phyloP scores from a whole-genome alignment of 2,113 vertebrate species.

The Lanius collurio region DNA sequence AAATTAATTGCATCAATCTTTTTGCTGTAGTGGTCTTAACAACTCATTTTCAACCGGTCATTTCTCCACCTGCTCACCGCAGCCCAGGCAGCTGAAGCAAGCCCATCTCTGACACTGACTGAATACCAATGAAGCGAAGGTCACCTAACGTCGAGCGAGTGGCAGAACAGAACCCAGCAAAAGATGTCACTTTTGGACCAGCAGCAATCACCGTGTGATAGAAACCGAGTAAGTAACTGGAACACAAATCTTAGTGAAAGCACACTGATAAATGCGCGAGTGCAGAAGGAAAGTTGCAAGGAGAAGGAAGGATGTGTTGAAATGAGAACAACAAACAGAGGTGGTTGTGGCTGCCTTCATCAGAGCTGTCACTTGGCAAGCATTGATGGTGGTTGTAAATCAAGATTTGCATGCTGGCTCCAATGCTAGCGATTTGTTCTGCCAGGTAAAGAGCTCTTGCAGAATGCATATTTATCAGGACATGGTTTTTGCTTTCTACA shows the following conservation, averaged over 20 bases:
- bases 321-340: slow-evolving; percentile 47
- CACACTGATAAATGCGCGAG: background rate
- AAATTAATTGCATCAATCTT: slow-evolving; percentile 87
- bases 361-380: slow-evolving; percentile 6
- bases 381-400: slow-evolving; percentile 58
- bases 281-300: background rate
- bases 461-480: slow-evolving; percentile 25
- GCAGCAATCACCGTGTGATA: slow-evolving; percentile 32
- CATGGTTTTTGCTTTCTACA: background rate
- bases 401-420: slow-evolving; percentile 57
- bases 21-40: slow-evolving; percentile 79
- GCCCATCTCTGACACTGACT: slow-evolving; percentile 56
- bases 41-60: slow-evolving; percentile 83
- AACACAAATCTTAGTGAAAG: slow-evolving; percentile 28
- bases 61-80: slow-evolving; percentile 81
- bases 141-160: slow-evolving; percentile 40
- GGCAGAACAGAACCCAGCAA: slow-evolving; percentile 26
- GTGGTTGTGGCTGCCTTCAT: slow-evolving; percentile 21
- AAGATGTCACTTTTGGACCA: slow-evolving; percentile 63
- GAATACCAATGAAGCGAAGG: slow-evolving; percentile 80
- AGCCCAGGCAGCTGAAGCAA: slow-evolving; percentile 75
- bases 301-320: background rate
- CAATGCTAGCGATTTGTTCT: slow-evolving; percentile 4
- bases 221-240: slow-evolving; percentile 22
- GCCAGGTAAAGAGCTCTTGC: background rate